Evolutionary conservation across 2,797 vertebrate species (phyloP).

Genomic region (Lepus townsendii): DNA sequence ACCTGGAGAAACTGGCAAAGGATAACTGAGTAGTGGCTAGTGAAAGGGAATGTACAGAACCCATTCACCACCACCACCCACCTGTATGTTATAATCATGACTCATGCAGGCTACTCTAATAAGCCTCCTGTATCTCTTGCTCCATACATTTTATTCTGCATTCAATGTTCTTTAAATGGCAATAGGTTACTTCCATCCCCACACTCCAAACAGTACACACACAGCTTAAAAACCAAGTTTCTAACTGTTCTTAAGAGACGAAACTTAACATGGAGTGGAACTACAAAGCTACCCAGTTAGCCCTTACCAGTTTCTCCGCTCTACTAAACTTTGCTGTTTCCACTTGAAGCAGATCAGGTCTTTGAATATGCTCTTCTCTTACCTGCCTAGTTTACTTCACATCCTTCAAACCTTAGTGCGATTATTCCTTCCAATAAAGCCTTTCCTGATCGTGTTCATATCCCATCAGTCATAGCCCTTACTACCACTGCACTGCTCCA

Average conservation of each 20-base stretch:
- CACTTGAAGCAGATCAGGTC: not conserved
- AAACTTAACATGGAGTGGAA: slow-evolving; percentile 20
- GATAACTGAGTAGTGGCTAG: not conserved
- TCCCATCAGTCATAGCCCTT: not conserved
- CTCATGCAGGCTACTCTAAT: not conserved
- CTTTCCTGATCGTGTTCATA: not conserved
- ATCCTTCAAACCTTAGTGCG: not conserved
- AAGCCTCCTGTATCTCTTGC: not conserved
- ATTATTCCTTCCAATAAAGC: not conserved
- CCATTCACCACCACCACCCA: not conserved
- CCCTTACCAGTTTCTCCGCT: slow-evolving; percentile 17
- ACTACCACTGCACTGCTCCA: not conserved
- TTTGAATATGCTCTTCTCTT: not conserved
- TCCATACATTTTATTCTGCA: slow-evolving; percentile 35
- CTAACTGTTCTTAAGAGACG: slow-evolving; percentile 28
- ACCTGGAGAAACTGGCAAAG: not conserved
- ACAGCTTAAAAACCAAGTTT: slow-evolving; percentile 36
- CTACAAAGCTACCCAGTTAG: not conserved
- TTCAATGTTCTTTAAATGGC: slow-evolving; percentile 41
- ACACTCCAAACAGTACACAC: not conserved
- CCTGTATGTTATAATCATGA: not conserved
- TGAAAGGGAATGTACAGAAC: not conserved
- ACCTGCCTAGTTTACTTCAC: not conserved
- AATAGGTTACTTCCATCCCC: slow-evolving; percentile 9
- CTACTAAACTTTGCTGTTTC: not conserved